Conservation (phyloP, 35 echinoderm and acorn worm species). For the Patiria miniata region DNA sequence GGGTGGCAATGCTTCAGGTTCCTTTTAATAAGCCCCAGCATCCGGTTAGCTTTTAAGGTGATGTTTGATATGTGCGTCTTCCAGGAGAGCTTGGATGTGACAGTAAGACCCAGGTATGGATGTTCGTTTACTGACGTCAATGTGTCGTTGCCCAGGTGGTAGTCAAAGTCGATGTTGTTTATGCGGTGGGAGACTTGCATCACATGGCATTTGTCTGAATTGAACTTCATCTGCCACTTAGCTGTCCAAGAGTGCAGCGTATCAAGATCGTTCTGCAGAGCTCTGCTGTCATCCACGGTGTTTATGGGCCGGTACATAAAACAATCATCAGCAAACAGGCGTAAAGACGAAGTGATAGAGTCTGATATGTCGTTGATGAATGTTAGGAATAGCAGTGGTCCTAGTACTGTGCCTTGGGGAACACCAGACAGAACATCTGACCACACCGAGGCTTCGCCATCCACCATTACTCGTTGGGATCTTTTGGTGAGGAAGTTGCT, state of each 20-base stretch:
- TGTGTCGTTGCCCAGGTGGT: not conserved
- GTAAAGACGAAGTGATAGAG: too few species aligned
- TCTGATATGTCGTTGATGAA: too few species aligned
- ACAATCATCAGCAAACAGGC: too few species aligned
- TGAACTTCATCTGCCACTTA: constrained; percentile 62
- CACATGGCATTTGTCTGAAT: constrained; percentile 15
- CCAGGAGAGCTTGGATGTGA: constrained; percentile 44
- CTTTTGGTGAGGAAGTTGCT: too few species aligned
- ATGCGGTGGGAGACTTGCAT: constrained; percentile 42
- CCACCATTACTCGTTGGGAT: too few species aligned
- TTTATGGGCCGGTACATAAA: too few species aligned
- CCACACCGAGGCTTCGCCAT: too few species aligned
- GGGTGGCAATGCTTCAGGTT: constrained; percentile 13
- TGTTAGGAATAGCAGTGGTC: too few species aligned
- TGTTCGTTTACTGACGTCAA: constrained; percentile 5
- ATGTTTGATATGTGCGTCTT: constrained; percentile 26
- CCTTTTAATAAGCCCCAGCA: constrained; percentile 15
- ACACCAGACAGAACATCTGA: too few species aligned
- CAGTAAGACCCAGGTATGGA: constrained; percentile 19
- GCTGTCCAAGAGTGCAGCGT: constrained; percentile 7
- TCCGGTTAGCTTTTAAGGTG: constrained; percentile 22
- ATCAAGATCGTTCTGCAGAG: constrained; percentile 24
- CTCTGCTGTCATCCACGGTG: constrained; percentile 11
- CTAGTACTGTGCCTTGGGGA: too few species aligned
- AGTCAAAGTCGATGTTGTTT: not conserved